Evolutionary conservation across 2,888 invertebrate genomes (phyloP).

Genomic region (Aspidiotus rigidus): DNA sequence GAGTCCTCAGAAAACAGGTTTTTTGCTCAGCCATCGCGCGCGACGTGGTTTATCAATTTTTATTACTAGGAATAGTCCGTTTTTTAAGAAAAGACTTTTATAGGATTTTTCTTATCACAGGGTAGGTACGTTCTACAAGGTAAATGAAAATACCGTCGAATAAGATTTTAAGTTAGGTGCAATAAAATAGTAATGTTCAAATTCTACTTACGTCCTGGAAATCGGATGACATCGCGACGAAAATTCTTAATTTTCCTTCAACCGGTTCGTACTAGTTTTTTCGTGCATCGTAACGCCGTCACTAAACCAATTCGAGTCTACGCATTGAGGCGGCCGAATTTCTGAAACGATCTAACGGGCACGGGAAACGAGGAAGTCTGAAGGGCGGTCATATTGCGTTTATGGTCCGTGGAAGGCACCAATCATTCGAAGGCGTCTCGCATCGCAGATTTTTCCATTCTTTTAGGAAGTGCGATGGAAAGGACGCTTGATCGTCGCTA

Average conservation of each 20-base stretch:
- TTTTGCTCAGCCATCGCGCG: too few relatives aligned
- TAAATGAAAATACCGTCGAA: too few relatives aligned
- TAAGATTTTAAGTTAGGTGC: too few relatives aligned
- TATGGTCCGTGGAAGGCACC: neutral
- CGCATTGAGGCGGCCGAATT: neutral
- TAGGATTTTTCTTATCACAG: too few relatives aligned
- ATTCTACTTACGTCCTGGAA: neutral
- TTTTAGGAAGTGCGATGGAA: neutral
- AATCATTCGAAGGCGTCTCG: neutral
- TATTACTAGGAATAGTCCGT: too few relatives aligned
- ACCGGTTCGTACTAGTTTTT: neutral
- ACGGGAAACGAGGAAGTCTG: neutral
- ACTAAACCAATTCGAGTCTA: neutral
- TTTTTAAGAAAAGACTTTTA: too few relatives aligned
- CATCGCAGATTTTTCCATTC: slow-evolving; percentile 2
- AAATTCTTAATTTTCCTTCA: neutral
- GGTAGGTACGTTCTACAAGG: too few relatives aligned
- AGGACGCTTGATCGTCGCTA: too few relatives aligned
- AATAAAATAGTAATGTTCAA: too few relatives aligned
- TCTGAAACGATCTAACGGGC: neutral
- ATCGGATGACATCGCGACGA: neutral
- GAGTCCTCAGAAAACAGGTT: too few relatives aligned
- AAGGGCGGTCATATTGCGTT: neutral
- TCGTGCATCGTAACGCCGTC: neutral
- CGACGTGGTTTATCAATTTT: too few relatives aligned